Evolutionary conservation across 2,797 vertebrate species (phyloP).

Genomic region (Melanotaenia boesemani): DNA sequence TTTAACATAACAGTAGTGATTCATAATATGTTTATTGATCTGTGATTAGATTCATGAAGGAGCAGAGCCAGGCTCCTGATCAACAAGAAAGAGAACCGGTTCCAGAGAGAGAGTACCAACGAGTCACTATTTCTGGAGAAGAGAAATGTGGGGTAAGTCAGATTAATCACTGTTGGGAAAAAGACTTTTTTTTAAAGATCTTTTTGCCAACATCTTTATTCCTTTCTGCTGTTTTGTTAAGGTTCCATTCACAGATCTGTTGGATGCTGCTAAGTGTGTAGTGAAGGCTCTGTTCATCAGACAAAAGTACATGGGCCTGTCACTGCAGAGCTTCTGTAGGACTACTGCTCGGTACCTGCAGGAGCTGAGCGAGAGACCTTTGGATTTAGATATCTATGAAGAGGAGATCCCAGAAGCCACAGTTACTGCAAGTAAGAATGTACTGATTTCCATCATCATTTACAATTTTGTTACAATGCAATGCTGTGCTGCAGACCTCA

Average conservation of each 20-base stretch:
- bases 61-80: slow-evolving; percentile 87
- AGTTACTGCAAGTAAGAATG: slow-evolving; percentile 80
- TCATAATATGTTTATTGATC: not conserved
- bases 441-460: not conserved
- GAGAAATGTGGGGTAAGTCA: slow-evolving; percentile 94
- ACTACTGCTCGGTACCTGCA: slow-evolving; percentile 91
- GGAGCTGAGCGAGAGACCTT: slow-evolving; percentile 90
- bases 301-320: slow-evolving; percentile 94
- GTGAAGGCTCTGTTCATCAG: slow-evolving; percentile 95
- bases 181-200: not conserved
- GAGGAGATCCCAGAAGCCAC: slow-evolving; percentile 89
- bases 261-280: slow-evolving; percentile 97
- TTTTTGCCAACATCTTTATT: not conserved
- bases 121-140: slow-evolving; percentile 94
- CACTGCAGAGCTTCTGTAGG: slow-evolving; percentile 91
- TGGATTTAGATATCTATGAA: slow-evolving; percentile 86
- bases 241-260: slow-evolving; percentile 96
- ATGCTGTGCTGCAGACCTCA: not conserved
- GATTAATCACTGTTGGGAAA: not conserved
- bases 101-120: slow-evolving; percentile 91
- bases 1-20: not conserved
- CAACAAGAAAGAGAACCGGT: slow-evolving; percentile 86
- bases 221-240: slow-evolving; percentile 55
- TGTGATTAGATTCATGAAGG: slow-evolving; percentile 83
- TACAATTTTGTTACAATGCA: not conserved